These are phyloP conservation scores for Mystacides longicornis DNA, from an alignment of 2,888 invertebrate species.

Conservation along the genomic window DNA sequence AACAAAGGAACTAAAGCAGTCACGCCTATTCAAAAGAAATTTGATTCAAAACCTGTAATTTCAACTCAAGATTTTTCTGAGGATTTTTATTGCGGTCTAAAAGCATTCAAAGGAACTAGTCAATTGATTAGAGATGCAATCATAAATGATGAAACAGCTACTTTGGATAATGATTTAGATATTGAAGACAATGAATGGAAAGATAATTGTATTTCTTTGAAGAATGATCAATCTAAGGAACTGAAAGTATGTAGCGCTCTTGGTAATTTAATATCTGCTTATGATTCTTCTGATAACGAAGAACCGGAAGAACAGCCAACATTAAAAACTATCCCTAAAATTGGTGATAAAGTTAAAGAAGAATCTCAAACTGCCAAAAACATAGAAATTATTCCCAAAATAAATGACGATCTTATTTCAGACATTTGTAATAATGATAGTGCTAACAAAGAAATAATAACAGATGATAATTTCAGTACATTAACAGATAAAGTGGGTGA, in stretches of 20 bases:
- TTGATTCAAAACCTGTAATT: no score
- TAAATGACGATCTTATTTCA: not conserved
- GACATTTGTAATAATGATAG: constrained; percentile 36
- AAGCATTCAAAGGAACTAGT: constrained; percentile 46
- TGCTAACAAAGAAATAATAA: constrained; percentile 44
- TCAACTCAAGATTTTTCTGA: not conserved
- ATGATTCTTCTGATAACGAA: constrained; percentile 46
- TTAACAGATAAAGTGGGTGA: not conserved
- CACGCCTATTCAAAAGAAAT: not conserved
- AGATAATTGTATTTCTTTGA: constrained; percentile 12
- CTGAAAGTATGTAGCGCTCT: constrained; percentile 47
- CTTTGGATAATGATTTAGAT: constrained; percentile 23
- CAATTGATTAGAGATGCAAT: constrained; percentile 31
- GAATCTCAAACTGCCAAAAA: not conserved
- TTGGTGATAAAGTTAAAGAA: not conserved
- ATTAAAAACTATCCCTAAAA: constrained; percentile 7
- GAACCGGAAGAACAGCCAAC: constrained; percentile 17
- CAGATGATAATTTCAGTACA: not conserved
- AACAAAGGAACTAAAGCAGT: no score
- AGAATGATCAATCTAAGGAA: constrained; percentile 21
- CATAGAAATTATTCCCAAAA: not conserved
- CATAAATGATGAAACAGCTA: constrained; percentile 24
- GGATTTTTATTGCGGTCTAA: constrained; percentile 34
- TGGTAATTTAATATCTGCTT: constrained; percentile 50
- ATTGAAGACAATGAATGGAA: constrained; percentile 41